Evolutionary conservation across 2,888 invertebrate genomes (phyloP).

Genomic region (Leptothorax acervorum): DNA sequence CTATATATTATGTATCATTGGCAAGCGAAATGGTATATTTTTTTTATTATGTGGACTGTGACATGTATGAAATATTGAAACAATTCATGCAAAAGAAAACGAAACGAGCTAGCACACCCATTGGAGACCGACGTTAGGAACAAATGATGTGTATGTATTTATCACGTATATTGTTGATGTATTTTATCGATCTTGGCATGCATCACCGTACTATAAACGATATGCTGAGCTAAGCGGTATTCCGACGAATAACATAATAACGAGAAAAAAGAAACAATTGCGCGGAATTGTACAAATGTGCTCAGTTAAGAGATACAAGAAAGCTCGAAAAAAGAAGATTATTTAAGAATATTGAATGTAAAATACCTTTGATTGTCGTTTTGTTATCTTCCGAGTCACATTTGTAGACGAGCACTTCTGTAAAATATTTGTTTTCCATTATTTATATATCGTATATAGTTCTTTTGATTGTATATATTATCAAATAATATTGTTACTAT

Average conservation of each 20-base stretch:
- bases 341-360: conserved; percentile 8
- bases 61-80: conserved; percentile 10
- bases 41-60: conserved; percentile 3
- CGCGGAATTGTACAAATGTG: conserved; percentile 23
- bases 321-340: not conserved
- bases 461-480: conserved; percentile 38
- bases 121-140: not conserved
- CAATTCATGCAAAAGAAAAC: not conserved
- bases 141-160: not conserved
- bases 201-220: not conserved
- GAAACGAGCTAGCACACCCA: not conserved
- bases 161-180: not conserved
- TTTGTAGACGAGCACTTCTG: conserved; percentile 64
- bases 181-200: not conserved
- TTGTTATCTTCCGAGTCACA: conserved; percentile 32
- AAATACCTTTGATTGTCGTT: not conserved
- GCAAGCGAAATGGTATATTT: not conserved
- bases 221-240: not conserved
- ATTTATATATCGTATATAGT: conserved; percentile 60
- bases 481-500: conserved; percentile 55
- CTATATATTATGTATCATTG: not conserved
- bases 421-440: conserved; percentile 74
- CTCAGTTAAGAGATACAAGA: not conserved
- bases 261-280: not conserved
- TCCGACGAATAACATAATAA: not conserved